These are phyloP conservation scores for Chaetops frenatus DNA, from an alignment of 2,113 vertebrate genomes.

Conservation along the genomic window DNA sequence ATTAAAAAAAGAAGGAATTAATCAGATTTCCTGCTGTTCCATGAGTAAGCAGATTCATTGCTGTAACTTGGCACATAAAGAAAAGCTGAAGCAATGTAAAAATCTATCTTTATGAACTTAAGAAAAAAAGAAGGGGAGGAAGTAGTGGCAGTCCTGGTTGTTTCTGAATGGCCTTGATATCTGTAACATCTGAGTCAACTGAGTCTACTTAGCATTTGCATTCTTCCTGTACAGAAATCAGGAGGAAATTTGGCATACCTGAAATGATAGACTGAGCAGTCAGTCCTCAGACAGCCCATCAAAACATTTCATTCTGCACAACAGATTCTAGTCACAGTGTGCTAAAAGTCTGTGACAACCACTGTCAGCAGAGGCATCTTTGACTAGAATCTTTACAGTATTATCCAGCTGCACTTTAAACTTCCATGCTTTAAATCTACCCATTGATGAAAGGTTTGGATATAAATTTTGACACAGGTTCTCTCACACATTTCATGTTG, in stretches of 20 bases:
- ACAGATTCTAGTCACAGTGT: not conserved
- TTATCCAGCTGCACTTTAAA: not conserved
- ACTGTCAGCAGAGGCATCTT: not conserved
- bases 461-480: not conserved
- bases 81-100: constrained; percentile 26
- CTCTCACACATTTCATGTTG: not conserved
- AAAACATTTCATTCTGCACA: not conserved
- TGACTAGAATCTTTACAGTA: not conserved
- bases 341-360: not conserved
- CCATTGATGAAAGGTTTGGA: not conserved
- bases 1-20: not conserved
- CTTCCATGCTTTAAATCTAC: not conserved
- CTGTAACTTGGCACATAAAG: not conserved
- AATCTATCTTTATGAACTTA: constrained; percentile 41
- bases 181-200: not conserved
- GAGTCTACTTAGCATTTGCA: not conserved
- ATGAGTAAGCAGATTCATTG: constrained; percentile 16
- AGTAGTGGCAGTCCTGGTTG: not conserved
- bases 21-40: constrained; percentile 27
- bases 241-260: not conserved
- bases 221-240: not conserved
- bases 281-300: not conserved
- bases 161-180: not conserved
- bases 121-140: not conserved
- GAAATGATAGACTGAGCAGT: not conserved